Evolutionary conservation across 1,140 invertebrate species (phyloP), one percentile per base, ranked within the genome.

Genomic region (Drosophila ambigua): DNA sequence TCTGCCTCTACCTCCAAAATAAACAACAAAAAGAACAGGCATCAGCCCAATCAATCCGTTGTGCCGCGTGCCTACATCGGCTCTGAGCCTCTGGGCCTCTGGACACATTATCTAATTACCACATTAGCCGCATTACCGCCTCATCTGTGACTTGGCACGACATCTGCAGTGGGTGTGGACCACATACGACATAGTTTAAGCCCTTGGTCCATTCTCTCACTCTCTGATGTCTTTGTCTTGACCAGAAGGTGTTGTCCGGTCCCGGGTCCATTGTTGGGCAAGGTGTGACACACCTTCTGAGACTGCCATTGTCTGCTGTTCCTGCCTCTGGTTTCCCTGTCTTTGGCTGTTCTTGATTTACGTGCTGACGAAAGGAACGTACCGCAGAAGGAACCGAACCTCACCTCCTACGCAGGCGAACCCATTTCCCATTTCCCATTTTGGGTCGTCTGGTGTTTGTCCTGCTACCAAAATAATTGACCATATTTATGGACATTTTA

Each of bases 401-500:
- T 48, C 24, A 43, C 54, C 67, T 48, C 58, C 44, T 54, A 58
- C 60, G 46, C 49, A 50, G 48, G 48, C 53, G 46, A 8, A 6
- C 41, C 26, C 41, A 39, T 31, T 60, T 35, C 46, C 26, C 45
- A 26, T 41, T 60, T 35, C 46, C 26, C 45, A 26, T 41, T 60
- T 35, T 46, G 39, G 49, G 52, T 50, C 23, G 51, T 50, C 31
- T 50, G 49, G 54, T 74, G 57, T 75, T 79, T 78, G 52, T 24
- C 60, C 57, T 74, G 69, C 68, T 71, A 59, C 64, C 61, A 75
- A 84, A 77, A 85, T 89, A 88, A 89, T 88, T 89, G 84, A 31
- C 73, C 73, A 80, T 90, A 88, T 89, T 88, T 88, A 89, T 88
- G 84, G 73, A 73, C 75, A 89, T 89, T 89, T 80, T 77, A 84